phyloP scores from a whole-genome alignment of 2,888 invertebrate species.

The Drosophila anceps region DNA sequence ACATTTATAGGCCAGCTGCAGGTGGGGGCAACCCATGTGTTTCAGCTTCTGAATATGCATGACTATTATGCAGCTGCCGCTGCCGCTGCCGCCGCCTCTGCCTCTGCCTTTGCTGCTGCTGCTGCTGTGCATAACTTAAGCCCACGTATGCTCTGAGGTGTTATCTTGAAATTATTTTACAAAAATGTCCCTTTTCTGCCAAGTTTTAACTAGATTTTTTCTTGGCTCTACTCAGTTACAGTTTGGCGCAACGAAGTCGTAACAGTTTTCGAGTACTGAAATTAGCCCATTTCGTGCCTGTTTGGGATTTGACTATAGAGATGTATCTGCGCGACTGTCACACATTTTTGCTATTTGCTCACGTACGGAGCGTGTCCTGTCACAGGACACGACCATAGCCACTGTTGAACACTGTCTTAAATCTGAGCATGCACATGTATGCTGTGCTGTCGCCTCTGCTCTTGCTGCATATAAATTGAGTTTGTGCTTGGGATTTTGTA shows the following conservation, averaged over 20 bases:
- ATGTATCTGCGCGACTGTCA: slow-evolving; percentile 44
- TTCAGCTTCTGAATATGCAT: slow-evolving; percentile 38
- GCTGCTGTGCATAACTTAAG: slow-evolving; percentile 17
- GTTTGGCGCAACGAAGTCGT: slow-evolving; percentile 17
- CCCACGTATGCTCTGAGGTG: slow-evolving; percentile 17
- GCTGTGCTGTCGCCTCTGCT: slow-evolving; percentile 29
- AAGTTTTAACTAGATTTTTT: slow-evolving; percentile 2
- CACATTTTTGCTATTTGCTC: slow-evolving; percentile 55
- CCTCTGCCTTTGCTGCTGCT: neutral
- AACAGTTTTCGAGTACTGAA: slow-evolving; percentile 30
- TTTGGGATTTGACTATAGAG: slow-evolving; percentile 30
- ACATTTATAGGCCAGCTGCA: slow-evolving; percentile 53
- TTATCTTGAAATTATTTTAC: neutral
- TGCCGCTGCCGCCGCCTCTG: slow-evolving; percentile 4
- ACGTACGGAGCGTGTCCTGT: slow-evolving; percentile 75
- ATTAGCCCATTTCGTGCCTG: slow-evolving; percentile 21
- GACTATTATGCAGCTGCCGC: slow-evolving; percentile 15
- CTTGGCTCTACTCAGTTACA: neutral
- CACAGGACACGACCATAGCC: slow-evolving; percentile 60
- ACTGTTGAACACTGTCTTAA: slow-evolving; percentile 38
- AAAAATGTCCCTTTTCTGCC: neutral
- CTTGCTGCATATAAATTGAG: slow-evolving; percentile 64
- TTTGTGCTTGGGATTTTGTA: slow-evolving; percentile 43
- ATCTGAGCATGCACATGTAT: slow-evolving; percentile 31
- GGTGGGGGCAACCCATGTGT: slow-evolving; percentile 4